phyloP scores from a whole-genome alignment of 2,113 vertebrate genomes.

The Pipra filicauda region DNA sequence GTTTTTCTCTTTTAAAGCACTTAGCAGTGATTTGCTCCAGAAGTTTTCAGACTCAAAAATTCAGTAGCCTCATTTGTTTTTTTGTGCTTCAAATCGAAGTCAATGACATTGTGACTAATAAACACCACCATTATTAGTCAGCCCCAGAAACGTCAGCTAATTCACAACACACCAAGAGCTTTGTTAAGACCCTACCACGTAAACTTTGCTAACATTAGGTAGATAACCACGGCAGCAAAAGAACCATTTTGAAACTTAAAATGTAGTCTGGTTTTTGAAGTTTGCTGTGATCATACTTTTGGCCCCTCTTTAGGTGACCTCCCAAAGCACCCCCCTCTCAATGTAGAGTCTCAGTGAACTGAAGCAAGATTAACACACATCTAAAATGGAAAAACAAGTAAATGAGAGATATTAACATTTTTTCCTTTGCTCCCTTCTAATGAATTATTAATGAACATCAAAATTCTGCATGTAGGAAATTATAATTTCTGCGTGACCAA shows the following conservation, averaged over 20 bases:
- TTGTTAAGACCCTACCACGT: background rate
- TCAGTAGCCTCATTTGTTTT: background rate
- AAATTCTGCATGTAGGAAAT: background rate
- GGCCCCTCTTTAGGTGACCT: background rate
- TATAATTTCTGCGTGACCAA: background rate
- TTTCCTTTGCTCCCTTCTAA: background rate
- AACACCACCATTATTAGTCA: background rate
- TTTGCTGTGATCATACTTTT: background rate
- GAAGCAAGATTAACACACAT: background rate
- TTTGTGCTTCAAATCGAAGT: background rate
- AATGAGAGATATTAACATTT: background rate
- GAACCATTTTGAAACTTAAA: background rate
- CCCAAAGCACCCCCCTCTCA: background rate
- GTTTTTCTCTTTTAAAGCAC: background rate
- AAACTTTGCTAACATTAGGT: background rate
- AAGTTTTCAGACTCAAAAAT: background rate
- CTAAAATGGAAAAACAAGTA: background rate
- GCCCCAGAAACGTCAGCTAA: background rate
- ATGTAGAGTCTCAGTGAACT: background rate
- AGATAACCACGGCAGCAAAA: background rate
- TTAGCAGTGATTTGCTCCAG: background rate
- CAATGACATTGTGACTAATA: background rate
- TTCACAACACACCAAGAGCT: background rate
- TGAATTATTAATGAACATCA: background rate
- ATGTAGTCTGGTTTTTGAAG: background rate